These are phyloP conservation scores for Ricordea florida DNA, from an alignment of 92 coral and sea anemone species.

Conservation along the genomic window DNA sequence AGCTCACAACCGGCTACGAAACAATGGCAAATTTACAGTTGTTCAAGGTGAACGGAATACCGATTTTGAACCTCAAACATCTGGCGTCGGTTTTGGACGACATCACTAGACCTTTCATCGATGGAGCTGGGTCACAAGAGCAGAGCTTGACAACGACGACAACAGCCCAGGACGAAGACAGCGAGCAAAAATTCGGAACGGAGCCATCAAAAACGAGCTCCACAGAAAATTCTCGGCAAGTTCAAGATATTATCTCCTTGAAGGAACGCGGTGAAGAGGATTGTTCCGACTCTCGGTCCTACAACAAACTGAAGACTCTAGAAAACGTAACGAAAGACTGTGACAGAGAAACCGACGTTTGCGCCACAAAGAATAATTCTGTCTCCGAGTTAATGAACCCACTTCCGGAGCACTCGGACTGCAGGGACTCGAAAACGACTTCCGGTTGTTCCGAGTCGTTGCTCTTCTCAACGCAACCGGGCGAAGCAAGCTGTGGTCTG, in stretches of 20 bases:
- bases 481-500: slow-evolving; percentile 59
- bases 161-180: not conserved
- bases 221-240: not conserved
- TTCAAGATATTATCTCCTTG: slow-evolving; percentile 1
- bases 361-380: slow-evolving; percentile 5
- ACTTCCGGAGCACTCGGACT: too few species aligned
- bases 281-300: slow-evolving; percentile 22
- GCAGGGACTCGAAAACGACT: slow-evolving; percentile 28
- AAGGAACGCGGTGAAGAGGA: slow-evolving; percentile 15
- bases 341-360: slow-evolving; percentile 49
- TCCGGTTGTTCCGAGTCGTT: slow-evolving; percentile 14
- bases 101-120: slow-evolving; percentile 63
- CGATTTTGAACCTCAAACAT: slow-evolving; percentile 75
- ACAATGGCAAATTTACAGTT: slow-evolving; percentile 82
- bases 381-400: slow-evolving; percentile 12
- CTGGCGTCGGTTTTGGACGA: slow-evolving; percentile 75
- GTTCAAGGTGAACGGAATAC: slow-evolving; percentile 80
- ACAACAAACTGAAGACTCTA: slow-evolving; percentile 39
- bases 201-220: slow-evolving; percentile 15
- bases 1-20: slow-evolving; percentile 87
- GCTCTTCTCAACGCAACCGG: slow-evolving; percentile 36
- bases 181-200: slow-evolving; percentile 20
- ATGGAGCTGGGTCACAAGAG: not conserved
- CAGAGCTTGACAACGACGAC: not conserved
- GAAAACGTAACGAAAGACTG: slow-evolving; percentile 25